Evolutionary conservation across 1,140 invertebrate genomes (phyloP), one percentile per base, ranked within the genome.

Genomic region (Aphidius gifuensis): DNA sequence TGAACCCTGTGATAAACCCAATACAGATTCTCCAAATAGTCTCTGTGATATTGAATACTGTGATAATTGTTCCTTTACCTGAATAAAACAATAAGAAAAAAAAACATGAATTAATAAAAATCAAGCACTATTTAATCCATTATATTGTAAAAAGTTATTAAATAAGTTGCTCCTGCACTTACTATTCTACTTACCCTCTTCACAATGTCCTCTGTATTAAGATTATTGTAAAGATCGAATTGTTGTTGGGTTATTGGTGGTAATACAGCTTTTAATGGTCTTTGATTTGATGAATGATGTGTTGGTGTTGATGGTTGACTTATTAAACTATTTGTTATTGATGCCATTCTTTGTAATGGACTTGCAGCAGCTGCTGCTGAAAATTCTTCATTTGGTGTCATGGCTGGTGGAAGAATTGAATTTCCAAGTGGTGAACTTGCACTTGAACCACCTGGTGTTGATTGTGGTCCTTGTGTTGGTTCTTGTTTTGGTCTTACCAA

Each of bases 41-140:
- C 97, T 86, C 81, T 99, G 98, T 64, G 96, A 98, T 71, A 99
- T 99, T 58, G 96, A 98, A 83, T 98, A 98, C 80, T 98, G 95
- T 69, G 93, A 97, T 48, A 99, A 83, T 66, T 96, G 94, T 80
- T 99, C 97, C 81, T 99, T 99, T 4, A 99, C 88, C 84, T 90
- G 70, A 6, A 71, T 68, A 8, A 16, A 45, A n/a, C 6, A 9
- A 42, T 43, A 45, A 56, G 56, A 56, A 56, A 49, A 60, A 44
- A 1, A n/a, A 48, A 48, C 40, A 54, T 54, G 5, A 4, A 54
- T 45, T 45, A 45, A 60, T 38, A 50, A 43, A 9, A 9, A 21
- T 53, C 6, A 60, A 23, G 38, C 11, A 32, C 4, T 45, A 45
- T 1, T 44, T 16, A 6, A 45, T 44, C 4, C 42, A 7, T 8